Evolutionary conservation across 2,888 invertebrate species (phyloP).

Genomic region (Catocala nupta): DNA sequence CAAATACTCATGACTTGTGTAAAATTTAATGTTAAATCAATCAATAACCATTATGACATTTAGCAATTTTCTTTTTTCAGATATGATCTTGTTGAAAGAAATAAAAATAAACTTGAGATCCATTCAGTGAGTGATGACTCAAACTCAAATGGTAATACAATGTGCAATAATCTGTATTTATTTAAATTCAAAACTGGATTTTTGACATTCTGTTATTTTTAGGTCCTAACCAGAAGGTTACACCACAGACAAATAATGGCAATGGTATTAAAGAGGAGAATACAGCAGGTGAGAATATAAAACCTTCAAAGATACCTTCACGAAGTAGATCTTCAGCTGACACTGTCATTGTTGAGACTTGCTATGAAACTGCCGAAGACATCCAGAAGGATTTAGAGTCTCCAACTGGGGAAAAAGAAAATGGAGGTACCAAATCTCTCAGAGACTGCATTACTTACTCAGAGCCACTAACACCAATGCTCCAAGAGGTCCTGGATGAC

Average conservation of each 20-base stretch:
- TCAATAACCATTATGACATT: too few relatives aligned
- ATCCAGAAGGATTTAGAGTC: slow-evolving; percentile 65
- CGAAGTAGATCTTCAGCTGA: slow-evolving; percentile 76
- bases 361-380: slow-evolving; percentile 71
- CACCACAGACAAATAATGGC: slow-evolving; percentile 57
- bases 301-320: slow-evolving; percentile 63
- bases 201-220: slow-evolving; percentile 38
- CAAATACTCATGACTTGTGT: too few relatives aligned
- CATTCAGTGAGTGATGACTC: slow-evolving; percentile 60
- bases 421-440: slow-evolving; percentile 53
- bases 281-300: slow-evolving; percentile 72
- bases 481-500: slow-evolving; percentile 73
- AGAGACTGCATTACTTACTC: slow-evolving; percentile 72
- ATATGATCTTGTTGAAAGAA: slow-evolving; percentile 63
- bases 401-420: slow-evolving; percentile 29
- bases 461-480: slow-evolving; percentile 72
- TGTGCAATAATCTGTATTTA: slow-evolving; percentile 8
- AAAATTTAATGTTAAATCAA: too few relatives aligned
- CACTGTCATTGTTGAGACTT: slow-evolving; percentile 71
- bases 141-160: slow-evolving; percentile 59
- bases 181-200: not conserved
- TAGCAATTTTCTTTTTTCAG: slow-evolving; percentile 54
- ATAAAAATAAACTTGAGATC: slow-evolving; percentile 68
- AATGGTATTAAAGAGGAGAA: slow-evolving; percentile 58
- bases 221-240: slow-evolving; percentile 55